Conservation (phyloP, 2,113 vertebrate species). For the Xiphophorus couchianus region DNA sequence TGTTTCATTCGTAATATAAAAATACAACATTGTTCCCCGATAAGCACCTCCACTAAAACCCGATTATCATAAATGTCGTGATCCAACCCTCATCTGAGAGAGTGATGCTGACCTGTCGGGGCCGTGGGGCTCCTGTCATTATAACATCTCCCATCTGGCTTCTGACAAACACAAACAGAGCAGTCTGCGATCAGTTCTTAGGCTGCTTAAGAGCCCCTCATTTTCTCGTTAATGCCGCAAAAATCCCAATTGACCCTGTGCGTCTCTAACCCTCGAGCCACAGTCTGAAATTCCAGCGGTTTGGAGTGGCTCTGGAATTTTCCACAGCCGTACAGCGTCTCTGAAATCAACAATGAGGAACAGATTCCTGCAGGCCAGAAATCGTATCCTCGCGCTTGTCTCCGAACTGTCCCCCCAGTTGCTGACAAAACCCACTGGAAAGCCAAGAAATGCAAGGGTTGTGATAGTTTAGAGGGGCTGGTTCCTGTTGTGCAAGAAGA, state of each 20-base stretch:
- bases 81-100: too few relatives aligned
- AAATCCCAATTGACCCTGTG: conserved; percentile 75
- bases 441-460: conserved; percentile 46
- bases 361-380: conserved; percentile 73
- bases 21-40: too few relatives aligned
- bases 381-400: conserved; percentile 67
- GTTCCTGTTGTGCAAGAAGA: conserved; percentile 57
- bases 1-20: too few relatives aligned
- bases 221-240: conserved; percentile 67
- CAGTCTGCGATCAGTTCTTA: conserved; percentile 37
- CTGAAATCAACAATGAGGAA: conserved; percentile 79
- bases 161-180: conserved; percentile 45
- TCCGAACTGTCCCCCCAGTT: conserved; percentile 64
- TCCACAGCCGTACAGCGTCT: conserved; percentile 76
- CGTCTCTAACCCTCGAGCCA: conserved; percentile 78
- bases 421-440: conserved; percentile 56
- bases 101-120: conserved; percentile 13
- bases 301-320: conserved; percentile 80
- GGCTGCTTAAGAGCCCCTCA: conserved; percentile 52
- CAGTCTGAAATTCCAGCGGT: conserved; percentile 81
- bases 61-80: too few relatives aligned
- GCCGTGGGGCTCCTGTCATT: conserved; percentile 19
- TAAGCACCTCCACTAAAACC: too few relatives aligned
- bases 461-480: conserved; percentile 39
- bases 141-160: conserved; percentile 50